Percentiles rank a stretch among this genome's conserved stretches.
Conservation (phyloP, 2,797 vertebrate genomes). For the Enteromius anoplus region DNA sequence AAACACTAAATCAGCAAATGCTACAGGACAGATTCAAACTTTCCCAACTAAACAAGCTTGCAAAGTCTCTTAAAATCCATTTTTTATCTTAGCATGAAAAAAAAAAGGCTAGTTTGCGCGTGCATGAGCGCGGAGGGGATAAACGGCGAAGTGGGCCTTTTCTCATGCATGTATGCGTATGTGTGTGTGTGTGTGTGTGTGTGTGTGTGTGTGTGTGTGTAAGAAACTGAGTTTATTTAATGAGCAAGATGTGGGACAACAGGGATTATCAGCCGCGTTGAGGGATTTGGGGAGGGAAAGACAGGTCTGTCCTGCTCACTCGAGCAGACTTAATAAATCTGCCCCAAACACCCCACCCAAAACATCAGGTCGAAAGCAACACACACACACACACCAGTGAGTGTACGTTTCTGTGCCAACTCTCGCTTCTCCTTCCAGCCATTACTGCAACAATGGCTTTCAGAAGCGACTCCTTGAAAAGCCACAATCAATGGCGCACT, state of each 20-base stretch:
- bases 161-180: constrained; percentile 13
- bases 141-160: neutral
- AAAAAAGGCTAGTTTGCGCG: neutral
- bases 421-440: constrained; percentile 32
- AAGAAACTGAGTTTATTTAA: constrained; percentile 76
- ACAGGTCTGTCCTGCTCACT: constrained; percentile 79
- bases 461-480: constrained; percentile 38
- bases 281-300: constrained; percentile 77
- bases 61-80: neutral
- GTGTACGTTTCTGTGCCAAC: constrained; percentile 35
- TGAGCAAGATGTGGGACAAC: constrained; percentile 78
- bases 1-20: neutral
- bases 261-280: constrained; percentile 75
- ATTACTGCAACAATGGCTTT: constrained; percentile 41
- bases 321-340: constrained; percentile 79
- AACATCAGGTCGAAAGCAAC: constrained; percentile 75
- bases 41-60: neutral
- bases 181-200: neutral
- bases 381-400: constrained; percentile 28
- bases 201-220: neutral
- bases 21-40: neutral
- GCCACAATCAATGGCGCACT: constrained; percentile 41
- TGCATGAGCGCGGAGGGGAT: neutral
- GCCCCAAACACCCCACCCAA: constrained; percentile 74
- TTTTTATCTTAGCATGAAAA: constrained; percentile 3